These are phyloP conservation scores for Macrobrachium nipponense DNA, from an alignment of 1,140 invertebrate species.

Conservation along the genomic window DNA sequence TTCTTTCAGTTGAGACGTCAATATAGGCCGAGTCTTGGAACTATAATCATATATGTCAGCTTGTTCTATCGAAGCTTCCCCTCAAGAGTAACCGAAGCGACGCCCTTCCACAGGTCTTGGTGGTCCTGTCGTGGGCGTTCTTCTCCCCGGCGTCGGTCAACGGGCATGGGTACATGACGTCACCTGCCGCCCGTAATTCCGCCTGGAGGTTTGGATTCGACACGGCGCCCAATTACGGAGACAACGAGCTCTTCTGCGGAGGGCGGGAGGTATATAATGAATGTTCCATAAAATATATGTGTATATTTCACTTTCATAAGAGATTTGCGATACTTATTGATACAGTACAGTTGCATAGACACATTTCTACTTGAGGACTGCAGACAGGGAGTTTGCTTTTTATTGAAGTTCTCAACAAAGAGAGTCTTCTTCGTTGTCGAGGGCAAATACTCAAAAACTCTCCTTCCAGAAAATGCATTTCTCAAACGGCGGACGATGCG, in stretches of 20 bases:
- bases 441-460: conserved; percentile 42
- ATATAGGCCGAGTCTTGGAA: too few species aligned
- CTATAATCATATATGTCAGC: too few species aligned
- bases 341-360: too few species aligned
- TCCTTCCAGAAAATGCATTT: conserved; percentile 31
- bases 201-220: conserved; percentile 95
- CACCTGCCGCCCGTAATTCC: conserved; percentile 88
- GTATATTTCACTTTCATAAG: not conserved
- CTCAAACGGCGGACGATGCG: conserved; percentile 51
- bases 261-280: conserved; percentile 72
- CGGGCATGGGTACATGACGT: conserved; percentile 82
- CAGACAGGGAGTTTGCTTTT: too few species aligned
- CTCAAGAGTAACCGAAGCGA: not conserved
- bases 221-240: conserved; percentile 93
- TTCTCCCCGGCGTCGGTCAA: not conserved
- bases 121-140: conserved; percentile 3
- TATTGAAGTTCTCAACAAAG: too few species aligned
- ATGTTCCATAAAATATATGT: too few species aligned
- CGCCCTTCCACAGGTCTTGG: not conserved
- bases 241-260: conserved; percentile 86
- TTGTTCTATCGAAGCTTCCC: too few species aligned
- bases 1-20: too few species aligned
- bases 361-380: too few species aligned
- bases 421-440: conserved; percentile 65
- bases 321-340: conserved; percentile 14